These are phyloP conservation scores for Hypothenemus hampei DNA, from an alignment of 1,140 invertebrate species.

Conservation along the genomic window DNA sequence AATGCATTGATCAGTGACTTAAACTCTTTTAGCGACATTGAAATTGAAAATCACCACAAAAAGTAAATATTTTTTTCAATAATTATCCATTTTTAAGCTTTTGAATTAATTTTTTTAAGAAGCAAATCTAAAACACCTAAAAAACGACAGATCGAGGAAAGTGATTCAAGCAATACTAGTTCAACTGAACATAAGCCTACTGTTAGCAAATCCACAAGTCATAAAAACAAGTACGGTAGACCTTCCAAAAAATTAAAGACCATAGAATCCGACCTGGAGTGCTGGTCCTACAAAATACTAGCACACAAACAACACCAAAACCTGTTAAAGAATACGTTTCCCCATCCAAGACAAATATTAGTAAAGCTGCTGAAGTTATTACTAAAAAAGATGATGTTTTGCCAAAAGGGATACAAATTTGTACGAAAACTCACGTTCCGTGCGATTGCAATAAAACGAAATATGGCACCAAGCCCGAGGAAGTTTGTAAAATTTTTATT, in stretches of 20 bases:
- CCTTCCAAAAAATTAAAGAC: conserved; percentile 14
- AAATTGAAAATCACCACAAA: not conserved
- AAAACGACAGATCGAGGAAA: not conserved
- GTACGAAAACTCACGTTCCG: conserved; percentile 19
- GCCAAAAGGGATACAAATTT: conserved; percentile 13
- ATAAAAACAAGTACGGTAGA: conserved; percentile 13
- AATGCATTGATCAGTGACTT: conserved; percentile 29
- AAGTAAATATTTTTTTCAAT: not conserved
- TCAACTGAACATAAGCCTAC: not conserved
- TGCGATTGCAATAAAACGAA: conserved; percentile 32
- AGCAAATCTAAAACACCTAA: not conserved
- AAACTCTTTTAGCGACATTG: conserved; percentile 25
- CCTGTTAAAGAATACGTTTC: conserved; percentile 20
- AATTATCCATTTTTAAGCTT: not conserved
- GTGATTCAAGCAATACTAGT: not conserved
- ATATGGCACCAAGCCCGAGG: conserved; percentile 18
- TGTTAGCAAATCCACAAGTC: conserved; percentile 1
- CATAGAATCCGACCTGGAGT: conserved; percentile 18
- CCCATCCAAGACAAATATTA: not conserved
- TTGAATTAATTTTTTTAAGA: not conserved
- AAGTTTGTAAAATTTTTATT: conserved; percentile 42
- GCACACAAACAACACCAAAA: conserved; percentile 41
- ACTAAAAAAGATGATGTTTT: not conserved
- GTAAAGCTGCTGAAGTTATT: not conserved
- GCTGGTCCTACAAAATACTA: conserved; percentile 39